These are phyloP conservation scores for Frankliniella fusca DNA, from an alignment of 2,888 invertebrate species.

Conservation along the genomic window DNA sequence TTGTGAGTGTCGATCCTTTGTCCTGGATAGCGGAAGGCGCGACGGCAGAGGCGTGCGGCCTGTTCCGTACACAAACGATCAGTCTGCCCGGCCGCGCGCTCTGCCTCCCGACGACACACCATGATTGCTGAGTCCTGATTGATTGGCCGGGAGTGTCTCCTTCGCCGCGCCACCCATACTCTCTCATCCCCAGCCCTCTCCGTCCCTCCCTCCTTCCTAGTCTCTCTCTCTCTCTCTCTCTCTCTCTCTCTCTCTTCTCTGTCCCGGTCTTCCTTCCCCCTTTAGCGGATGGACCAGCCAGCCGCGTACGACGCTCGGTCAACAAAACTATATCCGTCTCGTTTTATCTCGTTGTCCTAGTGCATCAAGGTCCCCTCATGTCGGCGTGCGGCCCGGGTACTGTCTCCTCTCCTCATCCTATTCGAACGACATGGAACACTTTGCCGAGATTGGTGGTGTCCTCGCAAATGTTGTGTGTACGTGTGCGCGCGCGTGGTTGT, in stretches of 20 bases:
- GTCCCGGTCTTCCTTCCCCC: too few relatives aligned
- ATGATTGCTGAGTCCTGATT: conserved; percentile 28
- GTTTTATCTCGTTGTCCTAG: background rate
- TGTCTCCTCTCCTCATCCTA: too few relatives aligned
- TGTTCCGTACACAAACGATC: conserved; percentile 13
- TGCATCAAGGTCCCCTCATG: background rate
- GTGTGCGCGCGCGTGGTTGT: too few relatives aligned
- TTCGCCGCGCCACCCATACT: background rate
- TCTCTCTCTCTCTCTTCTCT: too few relatives aligned
- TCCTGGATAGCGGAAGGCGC: background rate
- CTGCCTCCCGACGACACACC: background rate
- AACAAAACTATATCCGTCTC: background rate
- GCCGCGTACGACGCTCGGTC: background rate
- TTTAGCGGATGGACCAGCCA: too few relatives aligned
- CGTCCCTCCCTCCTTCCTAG: background rate
- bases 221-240: background rate
- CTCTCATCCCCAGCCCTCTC: background rate
- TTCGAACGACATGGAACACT: too few relatives aligned
- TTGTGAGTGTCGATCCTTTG: too few relatives aligned
- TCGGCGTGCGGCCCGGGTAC: background rate
- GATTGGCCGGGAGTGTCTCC: background rate
- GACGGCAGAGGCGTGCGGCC: background rate
- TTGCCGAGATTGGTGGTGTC: too few relatives aligned
- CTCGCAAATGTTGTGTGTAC: too few relatives aligned
- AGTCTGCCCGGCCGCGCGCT: background rate